Conservation (phyloP, 2,113 vertebrate species). For the Rallus limicola region DNA sequence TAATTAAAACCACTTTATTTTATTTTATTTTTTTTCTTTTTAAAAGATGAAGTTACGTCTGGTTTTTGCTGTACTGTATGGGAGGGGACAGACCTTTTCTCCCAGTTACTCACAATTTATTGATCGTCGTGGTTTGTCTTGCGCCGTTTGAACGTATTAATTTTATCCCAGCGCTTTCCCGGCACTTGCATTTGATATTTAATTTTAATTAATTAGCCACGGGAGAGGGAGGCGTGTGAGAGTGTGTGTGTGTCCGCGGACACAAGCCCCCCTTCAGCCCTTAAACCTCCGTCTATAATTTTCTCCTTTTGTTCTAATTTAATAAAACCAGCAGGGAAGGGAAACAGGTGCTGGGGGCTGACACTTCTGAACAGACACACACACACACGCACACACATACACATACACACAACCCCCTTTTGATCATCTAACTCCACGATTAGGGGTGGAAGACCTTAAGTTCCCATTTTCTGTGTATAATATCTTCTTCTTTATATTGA, state of each 20-base stretch:
- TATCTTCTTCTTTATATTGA: constrained; percentile 64
- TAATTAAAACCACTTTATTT: neutral
- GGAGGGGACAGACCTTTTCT: neutral
- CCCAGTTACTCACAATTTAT: neutral
- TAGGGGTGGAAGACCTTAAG: constrained; percentile 21
- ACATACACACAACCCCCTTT: neutral
- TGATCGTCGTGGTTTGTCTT: constrained; percentile 3
- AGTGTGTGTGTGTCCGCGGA: neutral
- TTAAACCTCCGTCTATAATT: neutral
- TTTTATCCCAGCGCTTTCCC: constrained; percentile 14
- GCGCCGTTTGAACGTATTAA: neutral
- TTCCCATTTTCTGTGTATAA: constrained; percentile 38
- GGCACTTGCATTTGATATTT: constrained; percentile 22
- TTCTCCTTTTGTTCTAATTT: constrained; percentile 58
- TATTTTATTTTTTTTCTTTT: no score
- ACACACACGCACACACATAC: neutral
- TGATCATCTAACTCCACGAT: neutral
- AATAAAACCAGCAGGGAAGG: constrained; percentile 26
- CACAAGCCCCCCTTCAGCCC: neutral
- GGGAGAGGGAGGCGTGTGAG: neutral
- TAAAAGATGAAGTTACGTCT: neutral
- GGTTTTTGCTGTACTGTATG: neutral
- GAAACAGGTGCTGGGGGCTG: constrained; percentile 17
- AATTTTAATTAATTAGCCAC: constrained; percentile 50
- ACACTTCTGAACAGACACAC: neutral